Base-by-base conservation (phyloP, 2,113 vertebrate species). In the Macaca nemestrina region DNA sequence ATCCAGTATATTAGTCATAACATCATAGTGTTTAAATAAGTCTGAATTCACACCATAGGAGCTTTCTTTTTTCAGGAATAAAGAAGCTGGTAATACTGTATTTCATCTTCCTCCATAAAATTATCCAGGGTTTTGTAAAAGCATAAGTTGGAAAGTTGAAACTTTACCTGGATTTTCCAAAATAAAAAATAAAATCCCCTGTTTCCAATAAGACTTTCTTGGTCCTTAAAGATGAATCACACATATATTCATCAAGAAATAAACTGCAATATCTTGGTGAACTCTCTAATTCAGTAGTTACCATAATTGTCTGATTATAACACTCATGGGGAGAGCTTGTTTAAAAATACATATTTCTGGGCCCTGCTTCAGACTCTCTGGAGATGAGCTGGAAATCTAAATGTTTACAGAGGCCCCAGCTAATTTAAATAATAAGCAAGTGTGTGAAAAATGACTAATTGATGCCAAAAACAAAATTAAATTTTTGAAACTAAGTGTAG, bases 1-100 rank as follows among this genome's bases (percentile, higher is more conserved):
- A 94, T 96, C 50, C 40, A 75, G 11, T 92, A 78, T 76, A 82
- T 95, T 97, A 96, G 40, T 87, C 67, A 91, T 85, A 94, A 80
- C 81, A 23, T 78, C 57, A 73, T 52, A 13, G 1, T 76, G 8
- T 68, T 96, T 83, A 89, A 94, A 45, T 68, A 87, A 88, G 88
- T 20, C 13, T 78, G 12, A 87, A 92, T 90, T 92, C 45, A 80
- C 18, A 90, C 38, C 32, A 83, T 55, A 40, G 3, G 45, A 78
- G 12, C 75, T 90, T 95, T 92, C 79, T 93, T 85, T 16, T 78
- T 76, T n/a, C 32, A n/a, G 12, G 2, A 20, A 45, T 55, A 57
- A 80, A 57, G 10, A 59, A 72, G 11, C 30, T 79, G 5, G 2
- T 88, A 88, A 67, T 72, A 64, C 22, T 90, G 50, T 72, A 55